Base-by-base conservation (phyloP, 1,140 invertebrate species). In the Bombyx mori region DNA sequence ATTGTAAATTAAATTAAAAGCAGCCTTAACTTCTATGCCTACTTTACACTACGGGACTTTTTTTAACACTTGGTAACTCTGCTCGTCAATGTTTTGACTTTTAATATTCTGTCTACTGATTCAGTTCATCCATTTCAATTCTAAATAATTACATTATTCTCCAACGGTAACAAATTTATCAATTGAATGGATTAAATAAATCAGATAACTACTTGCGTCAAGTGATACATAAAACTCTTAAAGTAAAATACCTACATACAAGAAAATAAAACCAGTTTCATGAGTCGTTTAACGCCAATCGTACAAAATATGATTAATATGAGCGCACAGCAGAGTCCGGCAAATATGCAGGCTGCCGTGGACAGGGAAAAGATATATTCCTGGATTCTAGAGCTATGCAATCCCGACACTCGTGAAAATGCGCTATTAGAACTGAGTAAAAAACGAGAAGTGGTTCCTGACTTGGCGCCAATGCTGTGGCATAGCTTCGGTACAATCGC, bases 401-500 rank as follows among this genome's bases (percentile, higher is more conserved):
- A 96, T 88, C 94, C 96, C 9, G 95, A 97, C 60, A 99, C 96
- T 1, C 89, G 98, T 45, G 98, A 99, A 89, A 97, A 97, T 89
- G 98, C 98, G 43, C 88, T 99, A 5, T 88, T 98, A 35, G 98
- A 99, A 88, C 84, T 99, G 5, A 99, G 98, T 78, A 99, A 99
- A 82, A 99, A 99, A 77, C 92, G 99, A 12, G 99, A 99, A 90
- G 94, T 95, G 44, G 96, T 99, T 6, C 95, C 96, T 22, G 98
- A 99, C 78, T 88, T 99, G 57, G 98, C 98, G 0, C 96, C 98
- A 0, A 97, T 99, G 95, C 82, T 99, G 57, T 99, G 98, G 98
- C 94, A 99, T 84, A 98, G 97, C 50, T 99, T 99, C 89, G 99
- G 99, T 1, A 99, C 98, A 10, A 97, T 97, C 12, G 96, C 97